Evolutionary conservation across 2,888 invertebrate species (phyloP), one percentile per base, ranked within the genome.

Genomic region (Blastobasis adustella): DNA sequence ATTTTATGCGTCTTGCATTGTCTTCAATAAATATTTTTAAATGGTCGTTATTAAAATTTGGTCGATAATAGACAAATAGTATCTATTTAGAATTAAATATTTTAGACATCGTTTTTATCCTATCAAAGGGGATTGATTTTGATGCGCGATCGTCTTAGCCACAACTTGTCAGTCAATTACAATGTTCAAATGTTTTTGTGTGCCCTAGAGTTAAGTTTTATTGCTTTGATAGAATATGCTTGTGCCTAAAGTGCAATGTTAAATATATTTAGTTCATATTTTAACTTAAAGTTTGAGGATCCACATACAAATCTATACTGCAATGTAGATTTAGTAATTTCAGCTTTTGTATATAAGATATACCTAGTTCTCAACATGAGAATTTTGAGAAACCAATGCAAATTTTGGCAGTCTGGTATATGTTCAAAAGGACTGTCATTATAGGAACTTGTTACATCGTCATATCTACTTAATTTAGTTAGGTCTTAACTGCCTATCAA

Each of bases 11-110:
- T 72, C 58, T 58, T 67, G 69, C 61, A 68, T 68, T 68, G 63
- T 63, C 66, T 59, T 63, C 58, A 55, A 62, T 63, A 60, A 60
- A 60, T 58, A 64, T 54, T 60, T 59, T 62, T 57, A 52, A 51
- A 57, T 61, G 60, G 61, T 71, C 73, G 69, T 74, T 76, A 69
- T 69, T 71, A 67, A 73, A 66, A 62, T 70, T 67, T 68, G 61
- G 63, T 72, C 71, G 68, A 57, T 66, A 63, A 23, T 63, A 65
- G 67, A 58, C 58, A 72, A 70, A 62, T 62, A 61, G 67, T 75
- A 71, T 75, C 72, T 69, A 41, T 70, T 79, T 81, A 76, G 81
- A 82, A 82, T 79, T 76, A 77, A 76, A 70, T 82, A 79, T 76
- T 78, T 83, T 84, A 23, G 23, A 23, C 82, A 72, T 71, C 67